Base-by-base conservation (phyloP, 2,888 invertebrate genomes). In the Leucophora obtusa region DNA sequence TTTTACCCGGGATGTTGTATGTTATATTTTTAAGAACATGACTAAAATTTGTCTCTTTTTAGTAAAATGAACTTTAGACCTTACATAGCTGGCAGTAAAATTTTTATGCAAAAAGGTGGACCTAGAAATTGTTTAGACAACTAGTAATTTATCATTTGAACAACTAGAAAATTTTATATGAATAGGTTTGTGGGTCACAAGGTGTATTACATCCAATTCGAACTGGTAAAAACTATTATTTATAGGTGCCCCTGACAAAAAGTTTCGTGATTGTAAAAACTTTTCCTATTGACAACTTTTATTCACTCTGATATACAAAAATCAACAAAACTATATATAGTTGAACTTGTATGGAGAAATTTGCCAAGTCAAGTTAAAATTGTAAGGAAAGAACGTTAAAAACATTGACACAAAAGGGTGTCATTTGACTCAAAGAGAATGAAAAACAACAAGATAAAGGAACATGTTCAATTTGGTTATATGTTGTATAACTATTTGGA, bases 341-440 rank as follows among this genome's bases (percentile, higher is more conserved):
- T 68, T 14, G 11, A 35, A 60, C 10, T 10, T 68, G 60, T 72
- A 21, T 51, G 71, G 21, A 35, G 24, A 58, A 47, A 53, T 62
- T 69, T 77, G 70, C 56, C 77, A 81, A 80, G 66, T 71, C 62
- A 72, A 81, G 77, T 77, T 66, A 75, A 68, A 69, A 73, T 70
- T 63, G 75, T 68, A 75, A 75, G 62, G 75, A 24, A 69, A 62
- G 9, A 28, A 18, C 15, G 63, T 73, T 76, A 50, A 73, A 81
- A 81, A 65, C 73, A 73, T 68, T 60, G 65, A 77, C 81, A 77
- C 73, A 73, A 81, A 81, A 81, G 77, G 81, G 81, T 81, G 81
- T 81, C 81, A 74, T 77, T 81, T 81, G 77, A 73, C 81, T 81
- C 81, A 81, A 81, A 81, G 81, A 77, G 81, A 81, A 77, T 81